Percentiles rank a stretch among this genome's conserved stretches.
Conservation (phyloP, 2,113 vertebrate genomes). For the Prolemur simus region DNA sequence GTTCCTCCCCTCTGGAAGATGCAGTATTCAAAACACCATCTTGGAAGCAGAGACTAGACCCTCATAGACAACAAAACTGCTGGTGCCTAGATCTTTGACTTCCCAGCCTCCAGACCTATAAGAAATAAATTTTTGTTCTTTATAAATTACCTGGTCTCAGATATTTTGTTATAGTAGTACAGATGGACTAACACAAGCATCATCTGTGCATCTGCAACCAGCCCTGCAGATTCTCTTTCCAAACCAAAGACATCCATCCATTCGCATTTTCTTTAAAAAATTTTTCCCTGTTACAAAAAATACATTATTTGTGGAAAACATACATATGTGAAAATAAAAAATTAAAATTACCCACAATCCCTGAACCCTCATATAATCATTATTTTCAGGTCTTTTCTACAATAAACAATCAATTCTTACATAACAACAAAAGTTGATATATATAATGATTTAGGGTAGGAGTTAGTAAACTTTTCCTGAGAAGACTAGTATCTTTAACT, state of each 20-base stretch:
- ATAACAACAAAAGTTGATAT: neutral
- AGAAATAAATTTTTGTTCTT: neutral
- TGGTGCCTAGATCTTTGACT: neutral
- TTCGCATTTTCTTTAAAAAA: neutral
- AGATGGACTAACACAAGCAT: neutral
- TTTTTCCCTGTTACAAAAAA: neutral
- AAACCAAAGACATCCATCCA: neutral
- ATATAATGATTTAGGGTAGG: neutral
- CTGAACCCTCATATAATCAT: neutral
- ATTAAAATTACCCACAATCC: neutral
- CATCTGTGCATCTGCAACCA: neutral
- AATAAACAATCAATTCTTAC: neutral
- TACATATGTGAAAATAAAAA: neutral
- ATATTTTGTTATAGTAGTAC: neutral
- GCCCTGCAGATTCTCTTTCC: neutral
- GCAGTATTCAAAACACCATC: neutral
- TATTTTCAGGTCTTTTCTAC: neutral
- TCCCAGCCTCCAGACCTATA: neutral
- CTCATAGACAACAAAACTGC: neutral
- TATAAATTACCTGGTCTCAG: neutral
- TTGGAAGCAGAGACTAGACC: neutral
- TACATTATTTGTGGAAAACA: neutral
- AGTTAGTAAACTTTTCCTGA: neutral
- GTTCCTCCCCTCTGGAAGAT: neutral
- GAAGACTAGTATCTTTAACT: neutral